These are phyloP conservation scores for Odiellus spinosus DNA, from an alignment of 2,888 invertebrate species.

Conservation along the genomic window DNA sequence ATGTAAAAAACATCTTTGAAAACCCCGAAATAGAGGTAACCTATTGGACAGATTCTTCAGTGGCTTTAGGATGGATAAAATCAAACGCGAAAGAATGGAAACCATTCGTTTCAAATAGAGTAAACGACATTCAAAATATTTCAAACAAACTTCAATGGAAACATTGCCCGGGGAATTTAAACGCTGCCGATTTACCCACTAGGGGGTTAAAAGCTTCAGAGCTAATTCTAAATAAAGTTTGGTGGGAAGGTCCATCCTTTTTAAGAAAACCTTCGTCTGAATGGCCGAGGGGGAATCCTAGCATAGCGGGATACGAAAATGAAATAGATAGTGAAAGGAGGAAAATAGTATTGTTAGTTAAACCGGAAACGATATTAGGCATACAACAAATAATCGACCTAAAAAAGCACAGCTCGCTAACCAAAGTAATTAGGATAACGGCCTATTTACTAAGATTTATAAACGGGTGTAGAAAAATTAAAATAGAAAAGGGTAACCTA, in stretches of 20 bases:
- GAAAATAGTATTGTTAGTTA: too few relatives aligned
- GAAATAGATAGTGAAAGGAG: too few relatives aligned
- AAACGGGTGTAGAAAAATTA: too few relatives aligned
- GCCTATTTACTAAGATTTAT: too few relatives aligned
- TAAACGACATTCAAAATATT: conserved; percentile 18
- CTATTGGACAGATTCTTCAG: conserved; percentile 18
- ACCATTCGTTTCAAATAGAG: conserved; percentile 21
- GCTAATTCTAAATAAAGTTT: conserved; percentile 9
- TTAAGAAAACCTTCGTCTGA: conserved; percentile 1
- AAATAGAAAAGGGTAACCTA: too few relatives aligned
- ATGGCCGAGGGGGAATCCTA: background rate
- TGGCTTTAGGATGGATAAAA: conserved; percentile 19
- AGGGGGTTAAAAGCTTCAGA: conserved; percentile 16
- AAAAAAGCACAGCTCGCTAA: too few relatives aligned
- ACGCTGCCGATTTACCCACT: conserved; percentile 23
- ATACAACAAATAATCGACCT: too few relatives aligned
- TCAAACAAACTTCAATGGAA: conserved; percentile 15
- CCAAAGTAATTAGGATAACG: too few relatives aligned
- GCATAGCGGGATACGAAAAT: too few relatives aligned
- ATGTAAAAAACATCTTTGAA: conserved; percentile 2
- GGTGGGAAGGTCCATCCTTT: conserved; percentile 22
- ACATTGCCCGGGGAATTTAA: conserved; percentile 20
- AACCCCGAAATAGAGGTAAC: background rate
- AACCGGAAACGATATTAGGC: too few relatives aligned
- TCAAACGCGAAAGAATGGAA: conserved; percentile 14